Base-by-base conservation (phyloP, 1,140 invertebrate genomes). In the Drosophila oshimai region DNA sequence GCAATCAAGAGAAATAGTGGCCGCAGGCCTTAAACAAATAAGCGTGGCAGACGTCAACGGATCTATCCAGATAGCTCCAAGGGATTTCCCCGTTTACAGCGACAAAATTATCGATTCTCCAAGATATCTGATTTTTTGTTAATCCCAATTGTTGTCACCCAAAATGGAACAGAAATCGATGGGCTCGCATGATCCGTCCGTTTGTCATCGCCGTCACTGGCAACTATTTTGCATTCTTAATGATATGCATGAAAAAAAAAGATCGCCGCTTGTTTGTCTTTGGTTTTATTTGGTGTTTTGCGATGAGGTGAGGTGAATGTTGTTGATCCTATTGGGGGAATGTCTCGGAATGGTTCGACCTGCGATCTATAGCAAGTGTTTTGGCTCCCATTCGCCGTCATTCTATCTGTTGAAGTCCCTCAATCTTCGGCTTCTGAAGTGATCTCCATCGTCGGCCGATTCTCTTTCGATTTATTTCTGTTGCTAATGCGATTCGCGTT, bases 161-260 rank as follows among this genome's bases (percentile, higher is more conserved):
- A 53, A 64, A 72, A 44, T 71, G 54, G 55, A 50, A 51, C 68
- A 71, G 24, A 70, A 37, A 58, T 33, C 54, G 12, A n/a, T 7
- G 36, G 46, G 46, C 61, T 50, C 45, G 18, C 37, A 46, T 50
- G 54, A 33, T 61, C 46, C 68, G 39, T 44, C 7, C 47, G 50
- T 13, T 39, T 39, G 37, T 39, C 18, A 39, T n/a, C 69, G 55
- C 44, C 74, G 79, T 83, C 74, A 84, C 57, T 54, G 73, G 50
- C 53, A 45, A 65, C 69, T 86, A 69, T 76, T 83, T 83, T 83
- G 79, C 79, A 78, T 80, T 70, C 49, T 60, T 80, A 81, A 86
- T 86, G 75, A 68, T 80, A 84, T 84, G 80, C 81, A 80, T 29
- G 29, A 57, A 33, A 49, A 53, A 50, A 44, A 49, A 53, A 44